Percentiles rank a stretch among this genome's conserved stretches.
Conservation (phyloP, 2,888 invertebrate genomes). For the Drosophila helvetica region DNA sequence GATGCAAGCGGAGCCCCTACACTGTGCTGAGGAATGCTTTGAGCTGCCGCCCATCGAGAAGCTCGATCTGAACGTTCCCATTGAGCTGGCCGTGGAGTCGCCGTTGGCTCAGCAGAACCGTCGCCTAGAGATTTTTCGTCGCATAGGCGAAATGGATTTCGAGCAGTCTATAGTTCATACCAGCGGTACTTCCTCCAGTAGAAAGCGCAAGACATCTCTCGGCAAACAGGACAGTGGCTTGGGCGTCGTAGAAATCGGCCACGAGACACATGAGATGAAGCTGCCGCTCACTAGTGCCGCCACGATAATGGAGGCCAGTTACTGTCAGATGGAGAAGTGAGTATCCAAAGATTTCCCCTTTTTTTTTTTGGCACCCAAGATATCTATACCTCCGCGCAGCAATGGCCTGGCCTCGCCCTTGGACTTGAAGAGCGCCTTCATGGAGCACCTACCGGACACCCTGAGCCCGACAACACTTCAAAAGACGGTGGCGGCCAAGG, state of each 20-base stretch:
- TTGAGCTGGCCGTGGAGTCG: slow-evolving; percentile 82
- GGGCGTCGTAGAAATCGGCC: slow-evolving; percentile 83
- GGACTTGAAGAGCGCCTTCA: slow-evolving; percentile 64
- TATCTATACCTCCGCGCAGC: slow-evolving; percentile 23
- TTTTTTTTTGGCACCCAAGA: background rate
- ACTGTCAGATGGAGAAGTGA: slow-evolving; percentile 75
- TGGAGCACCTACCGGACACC: slow-evolving; percentile 84
- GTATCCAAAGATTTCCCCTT: slow-evolving; percentile 33
- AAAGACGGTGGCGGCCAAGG: slow-evolving; percentile 90
- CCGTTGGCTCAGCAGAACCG: slow-evolving; percentile 81
- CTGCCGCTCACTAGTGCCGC: slow-evolving; percentile 78
- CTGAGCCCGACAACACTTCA: slow-evolving; percentile 88
- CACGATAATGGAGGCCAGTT: slow-evolving; percentile 85
- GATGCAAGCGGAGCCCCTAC: slow-evolving; percentile 77
- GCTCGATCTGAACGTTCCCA: slow-evolving; percentile 84
- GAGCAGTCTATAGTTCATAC: slow-evolving; percentile 89
- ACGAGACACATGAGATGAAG: slow-evolving; percentile 59
- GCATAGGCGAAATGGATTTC: slow-evolving; percentile 89
- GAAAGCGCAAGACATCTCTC: slow-evolving; percentile 46
- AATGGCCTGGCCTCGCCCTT: slow-evolving; percentile 64
- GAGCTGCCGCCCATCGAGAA: slow-evolving; percentile 88
- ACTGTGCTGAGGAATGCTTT: slow-evolving; percentile 90
- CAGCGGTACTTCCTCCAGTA: slow-evolving; percentile 83
- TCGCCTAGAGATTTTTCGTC: slow-evolving; percentile 88
- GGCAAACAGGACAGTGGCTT: background rate